phyloP scores from a whole-genome alignment of 2,888 invertebrate genomes.

The Stenolophus ochropezus region DNA sequence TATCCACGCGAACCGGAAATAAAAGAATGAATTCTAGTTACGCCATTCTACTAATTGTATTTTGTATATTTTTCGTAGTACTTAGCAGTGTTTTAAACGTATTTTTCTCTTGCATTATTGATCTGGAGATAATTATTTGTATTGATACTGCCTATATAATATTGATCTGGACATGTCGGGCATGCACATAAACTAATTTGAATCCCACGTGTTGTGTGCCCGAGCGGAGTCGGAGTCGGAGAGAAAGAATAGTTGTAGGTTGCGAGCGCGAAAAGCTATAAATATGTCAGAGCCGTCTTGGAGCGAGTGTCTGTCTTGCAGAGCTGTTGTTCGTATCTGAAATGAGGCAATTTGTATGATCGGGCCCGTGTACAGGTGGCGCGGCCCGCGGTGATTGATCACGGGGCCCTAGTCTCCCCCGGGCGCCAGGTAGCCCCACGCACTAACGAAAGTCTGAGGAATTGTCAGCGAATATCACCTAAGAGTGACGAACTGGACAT shows the following conservation, averaged over 20 bases:
- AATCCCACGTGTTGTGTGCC: background rate
- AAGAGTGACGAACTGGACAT: no score
- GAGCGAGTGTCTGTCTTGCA: constrained; percentile 62
- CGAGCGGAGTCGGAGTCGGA: background rate
- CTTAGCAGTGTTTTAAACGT: no score
- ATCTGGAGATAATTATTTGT: no score
- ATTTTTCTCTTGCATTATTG: no score
- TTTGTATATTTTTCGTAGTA: no score
- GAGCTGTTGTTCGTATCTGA: constrained; percentile 62
- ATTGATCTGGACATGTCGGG: background rate
- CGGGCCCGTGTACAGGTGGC: constrained; percentile 58
- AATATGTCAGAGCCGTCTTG: constrained; percentile 63
- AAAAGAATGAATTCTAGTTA: no score
- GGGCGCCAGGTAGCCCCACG: background rate
- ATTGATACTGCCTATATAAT: no score
- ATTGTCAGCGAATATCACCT: no score
- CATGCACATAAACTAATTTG: background rate
- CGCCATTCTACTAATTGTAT: no score
- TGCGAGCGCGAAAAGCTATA: constrained; percentile 61
- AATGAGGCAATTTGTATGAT: constrained; percentile 64
- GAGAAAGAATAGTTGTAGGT: constrained; percentile 62
- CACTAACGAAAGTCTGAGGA: no score
- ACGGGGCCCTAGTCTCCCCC: background rate
- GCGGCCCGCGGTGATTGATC: constrained; percentile 40
- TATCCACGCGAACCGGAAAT: no score